phyloP scores from a whole-genome alignment of 2,888 invertebrate genomes.

The Pegoplata infirma region DNA sequence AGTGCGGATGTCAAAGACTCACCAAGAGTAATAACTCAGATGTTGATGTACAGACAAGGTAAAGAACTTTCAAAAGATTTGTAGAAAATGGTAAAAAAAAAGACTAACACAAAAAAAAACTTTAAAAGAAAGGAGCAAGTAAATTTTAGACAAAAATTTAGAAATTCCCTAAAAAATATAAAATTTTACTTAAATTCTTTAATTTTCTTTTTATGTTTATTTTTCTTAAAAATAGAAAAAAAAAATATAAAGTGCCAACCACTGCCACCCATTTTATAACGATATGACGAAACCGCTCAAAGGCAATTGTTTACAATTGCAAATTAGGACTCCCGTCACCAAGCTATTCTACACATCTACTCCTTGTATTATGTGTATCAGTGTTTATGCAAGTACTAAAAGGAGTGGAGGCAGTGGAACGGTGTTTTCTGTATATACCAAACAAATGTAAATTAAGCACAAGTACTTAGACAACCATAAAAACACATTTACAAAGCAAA shows the following conservation, averaged over 20 bases:
- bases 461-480: conserved; percentile 17
- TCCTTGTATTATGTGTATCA: not conserved
- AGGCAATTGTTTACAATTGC: conserved; percentile 75
- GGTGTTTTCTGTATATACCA: not conserved
- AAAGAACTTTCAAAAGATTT: not conserved
- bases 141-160: not conserved
- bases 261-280: conserved; percentile 77
- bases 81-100: not conserved
- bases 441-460: conserved; percentile 32
- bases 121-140: not conserved
- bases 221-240: not conserved
- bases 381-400: not conserved
- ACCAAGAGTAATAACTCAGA: not conserved
- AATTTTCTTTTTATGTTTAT: too few relatives aligned
- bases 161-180: not conserved
- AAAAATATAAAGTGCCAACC: conserved; percentile 76
- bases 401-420: not conserved
- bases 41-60: not conserved
- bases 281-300: conserved; percentile 75
- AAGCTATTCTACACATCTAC: not conserved
- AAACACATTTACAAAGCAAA: not conserved
- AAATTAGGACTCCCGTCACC: conserved; percentile 69
- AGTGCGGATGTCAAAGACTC: not conserved
- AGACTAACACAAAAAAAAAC: not conserved
- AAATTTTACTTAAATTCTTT: too few relatives aligned